Conservation (phyloP, 2,113 vertebrate genomes). For the Phalacrocorax aristotelis region DNA sequence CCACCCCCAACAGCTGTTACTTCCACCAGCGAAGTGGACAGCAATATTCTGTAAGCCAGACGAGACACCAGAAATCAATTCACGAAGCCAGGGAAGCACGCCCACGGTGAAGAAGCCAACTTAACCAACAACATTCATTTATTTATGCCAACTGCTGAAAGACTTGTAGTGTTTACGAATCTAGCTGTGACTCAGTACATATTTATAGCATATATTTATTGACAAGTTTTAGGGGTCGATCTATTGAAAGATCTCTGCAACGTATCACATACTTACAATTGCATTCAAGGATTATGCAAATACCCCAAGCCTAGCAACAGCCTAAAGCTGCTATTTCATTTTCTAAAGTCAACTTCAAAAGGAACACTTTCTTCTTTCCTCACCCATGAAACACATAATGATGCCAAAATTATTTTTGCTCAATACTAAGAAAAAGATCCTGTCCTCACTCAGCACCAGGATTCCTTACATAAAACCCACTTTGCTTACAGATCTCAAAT, state of each 20-base stretch:
- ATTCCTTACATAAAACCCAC: background rate
- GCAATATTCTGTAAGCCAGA: background rate
- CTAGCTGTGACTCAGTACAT: background rate
- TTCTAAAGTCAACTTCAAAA: slow-evolving; percentile 41
- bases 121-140: background rate
- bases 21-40: background rate
- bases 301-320: slow-evolving; percentile 17
- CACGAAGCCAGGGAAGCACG: background rate
- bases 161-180: background rate
- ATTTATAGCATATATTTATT: slow-evolving; percentile 45
- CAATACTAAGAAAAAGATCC: background rate
- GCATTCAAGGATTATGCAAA: slow-evolving; percentile 31
- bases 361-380: slow-evolving; percentile 9
- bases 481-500: background rate
- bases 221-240: slow-evolving; percentile 36
- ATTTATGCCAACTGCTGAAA: slow-evolving; percentile 31
- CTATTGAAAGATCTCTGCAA: slow-evolving; percentile 22
- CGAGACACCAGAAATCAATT: background rate
- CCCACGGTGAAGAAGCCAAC: background rate
- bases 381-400: background rate
- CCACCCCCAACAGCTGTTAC: background rate
- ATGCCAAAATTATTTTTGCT: slow-evolving; percentile 28
- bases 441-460: background rate
- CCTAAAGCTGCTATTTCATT: background rate
- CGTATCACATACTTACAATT: background rate